Conservation (phyloP, 2,113 vertebrate genomes). For the Atrichornis clamosus region DNA sequence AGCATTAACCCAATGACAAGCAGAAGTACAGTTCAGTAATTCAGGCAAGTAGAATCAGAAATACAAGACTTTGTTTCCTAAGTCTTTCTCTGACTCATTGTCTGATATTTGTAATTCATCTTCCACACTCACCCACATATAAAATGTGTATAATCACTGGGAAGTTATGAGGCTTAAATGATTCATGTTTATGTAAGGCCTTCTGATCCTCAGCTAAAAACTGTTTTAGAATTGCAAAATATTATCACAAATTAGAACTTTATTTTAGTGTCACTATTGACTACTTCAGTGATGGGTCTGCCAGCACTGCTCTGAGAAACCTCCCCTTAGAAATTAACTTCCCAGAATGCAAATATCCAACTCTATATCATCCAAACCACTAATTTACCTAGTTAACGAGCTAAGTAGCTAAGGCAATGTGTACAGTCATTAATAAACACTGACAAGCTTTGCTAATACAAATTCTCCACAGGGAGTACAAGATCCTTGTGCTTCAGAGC, state of each 20-base stretch:
- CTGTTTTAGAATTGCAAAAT: conserved; percentile 36
- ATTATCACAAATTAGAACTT: conserved; percentile 52
- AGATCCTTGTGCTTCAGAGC: neutral
- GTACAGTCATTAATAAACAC: conserved; percentile 12
- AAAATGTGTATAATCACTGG: neutral
- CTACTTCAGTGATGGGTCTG: neutral
- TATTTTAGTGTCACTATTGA: conserved; percentile 37
- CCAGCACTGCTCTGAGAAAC: conserved; percentile 24
- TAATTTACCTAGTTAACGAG: conserved; percentile 27
- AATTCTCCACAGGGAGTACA: neutral
- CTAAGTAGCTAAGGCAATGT: neutral
- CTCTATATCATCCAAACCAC: neutral
- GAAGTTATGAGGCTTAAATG: conserved; percentile 42
- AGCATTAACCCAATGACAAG: neutral
- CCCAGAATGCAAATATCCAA: conserved; percentile 26
- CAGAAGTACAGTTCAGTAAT: neutral
- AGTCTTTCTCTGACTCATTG: conserved; percentile 32
- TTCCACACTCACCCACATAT: conserved; percentile 35
- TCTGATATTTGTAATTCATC: conserved; percentile 57
- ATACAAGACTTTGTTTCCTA: neutral
- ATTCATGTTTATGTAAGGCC: conserved; percentile 57
- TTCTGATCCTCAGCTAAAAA: conserved; percentile 40
- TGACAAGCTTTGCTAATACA: neutral
- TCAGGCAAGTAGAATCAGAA: neutral
- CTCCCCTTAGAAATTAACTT: conserved; percentile 30